phyloP scores from a whole-genome alignment of 2,113 vertebrate species.

The Tachuris rubrigastra region DNA sequence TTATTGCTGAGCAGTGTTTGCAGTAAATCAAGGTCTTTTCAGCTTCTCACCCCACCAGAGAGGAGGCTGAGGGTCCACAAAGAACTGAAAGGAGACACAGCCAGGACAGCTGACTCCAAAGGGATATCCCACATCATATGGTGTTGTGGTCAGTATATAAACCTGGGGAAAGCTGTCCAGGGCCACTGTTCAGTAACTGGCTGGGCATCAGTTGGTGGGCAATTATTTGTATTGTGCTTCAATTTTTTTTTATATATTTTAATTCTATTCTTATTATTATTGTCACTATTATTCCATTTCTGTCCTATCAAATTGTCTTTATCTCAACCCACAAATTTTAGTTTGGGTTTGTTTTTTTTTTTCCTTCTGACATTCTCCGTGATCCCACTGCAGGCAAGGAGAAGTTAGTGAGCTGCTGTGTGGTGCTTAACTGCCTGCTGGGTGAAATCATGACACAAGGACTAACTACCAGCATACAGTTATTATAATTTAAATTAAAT shows the following conservation, averaged over 20 bases:
- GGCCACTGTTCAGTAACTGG: not conserved
- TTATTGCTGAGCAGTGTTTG: not conserved
- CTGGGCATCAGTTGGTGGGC: not conserved
- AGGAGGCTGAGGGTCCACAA: not conserved
- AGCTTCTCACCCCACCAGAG: not conserved
- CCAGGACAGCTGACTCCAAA: not conserved
- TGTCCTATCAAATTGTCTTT: not conserved
- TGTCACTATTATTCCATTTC: not conserved
- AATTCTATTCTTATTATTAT: not conserved
- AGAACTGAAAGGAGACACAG: not conserved
- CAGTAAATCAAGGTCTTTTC: not conserved
- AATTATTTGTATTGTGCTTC: not conserved
- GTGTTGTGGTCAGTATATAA: not conserved
- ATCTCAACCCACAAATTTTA: not conserved
- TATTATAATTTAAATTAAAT: not conserved
- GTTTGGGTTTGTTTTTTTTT: not conserved
- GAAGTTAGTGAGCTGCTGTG: not conserved
- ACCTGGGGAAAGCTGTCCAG: not conserved
- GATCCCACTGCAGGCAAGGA: not conserved
- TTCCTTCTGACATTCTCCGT: not conserved
- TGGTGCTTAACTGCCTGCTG: not conserved
- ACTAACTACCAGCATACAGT: not conserved
- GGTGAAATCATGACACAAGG: not conserved
- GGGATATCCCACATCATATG: not conserved
- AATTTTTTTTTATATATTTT: not conserved